Percentiles rank a stretch among this genome's conserved stretches.
phyloP scores from a whole-genome alignment of 2,888 invertebrate species.

The Dugesia japonica region DNA sequence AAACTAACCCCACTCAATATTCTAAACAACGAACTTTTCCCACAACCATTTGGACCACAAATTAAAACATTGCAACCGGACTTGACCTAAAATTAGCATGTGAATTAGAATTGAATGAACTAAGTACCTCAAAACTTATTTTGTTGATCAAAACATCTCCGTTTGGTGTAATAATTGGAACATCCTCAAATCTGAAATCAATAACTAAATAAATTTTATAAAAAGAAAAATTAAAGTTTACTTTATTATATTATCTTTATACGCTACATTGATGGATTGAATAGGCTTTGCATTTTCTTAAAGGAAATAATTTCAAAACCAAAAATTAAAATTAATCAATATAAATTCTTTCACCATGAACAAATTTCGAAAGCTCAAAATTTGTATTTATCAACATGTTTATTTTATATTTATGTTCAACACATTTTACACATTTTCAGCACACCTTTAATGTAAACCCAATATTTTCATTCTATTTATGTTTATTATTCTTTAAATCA shows the following conservation, averaged over 20 bases:
- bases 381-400: too few species aligned
- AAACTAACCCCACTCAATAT: conserved; percentile 65
- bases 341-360: too few species aligned
- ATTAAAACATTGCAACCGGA: conserved; percentile 92
- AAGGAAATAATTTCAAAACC: too few species aligned
- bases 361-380: too few species aligned
- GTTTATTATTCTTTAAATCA: too few species aligned
- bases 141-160: conserved; percentile 80
- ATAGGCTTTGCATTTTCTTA: too few species aligned
- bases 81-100: conserved; percentile 51
- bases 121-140: conserved; percentile 62
- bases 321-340: too few species aligned
- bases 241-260: background rate
- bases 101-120: background rate
- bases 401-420: too few species aligned
- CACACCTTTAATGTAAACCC: too few species aligned
- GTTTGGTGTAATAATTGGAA: conserved; percentile 88
- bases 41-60: conserved; percentile 93
- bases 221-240: background rate
- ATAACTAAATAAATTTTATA: conserved; percentile 29
- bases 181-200: conserved; percentile 67
- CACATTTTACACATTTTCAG: too few species aligned
- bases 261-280: too few species aligned
- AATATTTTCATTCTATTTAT: too few species aligned
- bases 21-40: conserved; percentile 86